Conservation (phyloP, 2,113 vertebrate genomes). For the Eleginops maclovinus region DNA sequence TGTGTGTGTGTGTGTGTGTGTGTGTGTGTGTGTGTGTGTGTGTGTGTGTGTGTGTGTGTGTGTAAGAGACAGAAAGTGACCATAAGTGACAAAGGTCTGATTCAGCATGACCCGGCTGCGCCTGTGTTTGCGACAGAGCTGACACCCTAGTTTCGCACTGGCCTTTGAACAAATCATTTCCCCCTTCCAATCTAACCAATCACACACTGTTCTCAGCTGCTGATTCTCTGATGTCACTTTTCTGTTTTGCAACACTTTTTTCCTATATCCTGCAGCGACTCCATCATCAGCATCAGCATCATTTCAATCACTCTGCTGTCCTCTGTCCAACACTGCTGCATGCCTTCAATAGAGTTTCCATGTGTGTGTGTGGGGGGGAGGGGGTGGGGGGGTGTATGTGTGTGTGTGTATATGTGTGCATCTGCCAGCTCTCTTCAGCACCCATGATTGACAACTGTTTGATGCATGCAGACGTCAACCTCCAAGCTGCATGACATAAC, state of each 20-base stretch:
- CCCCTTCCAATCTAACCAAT: constrained; percentile 67
- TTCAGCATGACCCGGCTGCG: constrained; percentile 74
- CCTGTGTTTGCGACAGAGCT: constrained; percentile 60
- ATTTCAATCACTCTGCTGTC: constrained; percentile 43
- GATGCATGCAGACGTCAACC: constrained; percentile 64
- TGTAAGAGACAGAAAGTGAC: constrained; percentile 39
- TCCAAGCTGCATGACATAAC: constrained; percentile 25
- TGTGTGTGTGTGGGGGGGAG: constrained; percentile 14
- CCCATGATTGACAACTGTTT: constrained; percentile 46
- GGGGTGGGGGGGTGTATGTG: not conserved
- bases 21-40: not conserved
- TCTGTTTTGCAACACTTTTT: constrained; percentile 71
- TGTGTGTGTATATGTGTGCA: constrained; percentile 21
- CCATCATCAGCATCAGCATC: constrained; percentile 54
- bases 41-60: constrained; percentile 17
- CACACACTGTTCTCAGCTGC: constrained; percentile 57
- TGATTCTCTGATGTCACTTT: constrained; percentile 57
- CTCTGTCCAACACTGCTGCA: constrained; percentile 57
- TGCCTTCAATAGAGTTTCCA: constrained; percentile 47
- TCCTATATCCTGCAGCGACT: constrained; percentile 60
- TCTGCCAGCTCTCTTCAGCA: constrained; percentile 47
- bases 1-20: not conserved
- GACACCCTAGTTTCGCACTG: constrained; percentile 43
- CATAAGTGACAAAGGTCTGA: constrained; percentile 54
- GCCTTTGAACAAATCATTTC: constrained; percentile 63